Conservation (phyloP, 1,140 invertebrate species). For the Ylistrum balloti region DNA sequence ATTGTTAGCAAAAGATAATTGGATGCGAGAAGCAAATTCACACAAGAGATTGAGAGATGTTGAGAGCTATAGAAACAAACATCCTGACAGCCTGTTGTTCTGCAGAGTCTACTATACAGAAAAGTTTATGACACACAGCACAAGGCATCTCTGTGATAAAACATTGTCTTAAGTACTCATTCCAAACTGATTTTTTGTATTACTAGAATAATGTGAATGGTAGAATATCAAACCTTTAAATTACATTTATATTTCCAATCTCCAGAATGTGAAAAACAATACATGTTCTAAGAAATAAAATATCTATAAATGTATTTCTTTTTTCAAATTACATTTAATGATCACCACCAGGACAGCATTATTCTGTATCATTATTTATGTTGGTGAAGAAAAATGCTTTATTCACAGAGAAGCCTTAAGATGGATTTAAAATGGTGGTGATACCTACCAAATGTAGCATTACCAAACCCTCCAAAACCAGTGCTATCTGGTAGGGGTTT, state of each 20-base stretch:
- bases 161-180: no score
- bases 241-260: neutral
- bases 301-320: neutral
- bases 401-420: neutral
- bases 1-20: neutral
- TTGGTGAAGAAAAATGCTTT: neutral
- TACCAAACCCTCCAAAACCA: constrained; percentile 5
- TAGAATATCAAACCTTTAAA: neutral
- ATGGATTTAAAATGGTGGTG: neutral
- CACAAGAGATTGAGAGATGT: neutral
- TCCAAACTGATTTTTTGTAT: neutral
- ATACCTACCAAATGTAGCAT: constrained; percentile 27
- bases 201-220: neutral
- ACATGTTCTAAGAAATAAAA: neutral
- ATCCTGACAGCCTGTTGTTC: neutral
- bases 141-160: neutral
- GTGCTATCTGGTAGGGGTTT: constrained; percentile 31
- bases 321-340: neutral
- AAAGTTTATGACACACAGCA: constrained; percentile 21
- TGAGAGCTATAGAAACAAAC: neutral
- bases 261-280: neutral
- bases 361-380: neutral
- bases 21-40: constrained; percentile 1
- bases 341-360: neutral
- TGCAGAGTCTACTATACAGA: neutral